phyloP scores from a whole-genome alignment of 1,140 invertebrate species.

The Pseudoatta argentina region DNA sequence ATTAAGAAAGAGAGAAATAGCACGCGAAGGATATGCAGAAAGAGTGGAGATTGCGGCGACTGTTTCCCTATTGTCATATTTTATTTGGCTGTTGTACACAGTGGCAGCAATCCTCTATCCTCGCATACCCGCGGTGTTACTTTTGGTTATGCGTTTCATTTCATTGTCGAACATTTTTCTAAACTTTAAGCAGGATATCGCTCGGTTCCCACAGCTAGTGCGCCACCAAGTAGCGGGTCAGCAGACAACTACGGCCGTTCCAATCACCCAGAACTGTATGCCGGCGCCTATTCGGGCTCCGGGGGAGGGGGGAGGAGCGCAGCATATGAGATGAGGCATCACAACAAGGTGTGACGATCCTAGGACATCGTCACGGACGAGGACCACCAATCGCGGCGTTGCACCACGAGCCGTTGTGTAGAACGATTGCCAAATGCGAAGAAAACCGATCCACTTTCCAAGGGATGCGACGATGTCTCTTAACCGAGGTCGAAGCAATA shows the following conservation, averaged over 20 bases:
- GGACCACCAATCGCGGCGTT: slow-evolving; percentile 58
- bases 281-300: slow-evolving; percentile 88
- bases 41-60: neutral
- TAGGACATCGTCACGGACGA: slow-evolving; percentile 69
- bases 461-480: slow-evolving; percentile 46
- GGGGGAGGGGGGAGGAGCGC: slow-evolving; percentile 86
- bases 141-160: slow-evolving; percentile 67
- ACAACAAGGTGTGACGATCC: slow-evolving; percentile 87
- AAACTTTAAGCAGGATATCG: slow-evolving; percentile 86
- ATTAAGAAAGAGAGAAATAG: neutral
- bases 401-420: slow-evolving; percentile 66
- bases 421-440: slow-evolving; percentile 71
- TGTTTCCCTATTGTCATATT: neutral
- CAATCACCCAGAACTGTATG: slow-evolving; percentile 89
- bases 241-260: slow-evolving; percentile 87
- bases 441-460: slow-evolving; percentile 64
- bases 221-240: slow-evolving; percentile 88
- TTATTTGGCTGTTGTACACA: slow-evolving; percentile 13
- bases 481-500: slow-evolving; percentile 49
- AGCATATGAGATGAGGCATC: slow-evolving; percentile 87
- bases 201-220: slow-evolving; percentile 88
- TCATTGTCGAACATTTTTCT: slow-evolving; percentile 78
- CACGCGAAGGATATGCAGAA: neutral
- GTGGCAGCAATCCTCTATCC: slow-evolving; percentile 23
- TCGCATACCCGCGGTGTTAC: slow-evolving; percentile 37